These are phyloP conservation scores for Cyprinodon tularosa DNA, from an alignment of 2,113 vertebrate genomes.

Conservation along the genomic window DNA sequence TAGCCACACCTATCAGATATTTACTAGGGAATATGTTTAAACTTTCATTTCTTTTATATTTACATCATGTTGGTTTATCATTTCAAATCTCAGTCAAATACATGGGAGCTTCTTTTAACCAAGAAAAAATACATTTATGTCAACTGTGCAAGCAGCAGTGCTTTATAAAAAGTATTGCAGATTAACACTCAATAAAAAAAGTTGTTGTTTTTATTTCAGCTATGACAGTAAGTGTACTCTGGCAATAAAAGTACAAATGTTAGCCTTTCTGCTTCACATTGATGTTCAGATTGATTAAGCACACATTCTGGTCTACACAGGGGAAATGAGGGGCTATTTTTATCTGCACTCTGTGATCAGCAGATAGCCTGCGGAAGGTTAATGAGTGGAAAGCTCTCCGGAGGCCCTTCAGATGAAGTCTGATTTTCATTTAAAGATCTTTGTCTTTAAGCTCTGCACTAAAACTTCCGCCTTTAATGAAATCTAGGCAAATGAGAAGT, in stretches of 20 bases:
- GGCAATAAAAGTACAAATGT: slow-evolving; percentile 20
- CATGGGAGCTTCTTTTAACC: neutral
- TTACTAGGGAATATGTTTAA: too few relatives aligned
- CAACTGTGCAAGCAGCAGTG: neutral
- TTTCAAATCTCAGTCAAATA: neutral
- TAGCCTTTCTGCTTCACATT: slow-evolving; percentile 10
- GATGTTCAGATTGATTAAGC: slow-evolving; percentile 61
- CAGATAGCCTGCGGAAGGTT: slow-evolving; percentile 70
- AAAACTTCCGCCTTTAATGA: slow-evolving; percentile 36
- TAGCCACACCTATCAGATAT: too few relatives aligned
- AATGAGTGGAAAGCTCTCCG: slow-evolving; percentile 62
- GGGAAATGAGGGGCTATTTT: slow-evolving; percentile 67
- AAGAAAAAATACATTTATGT: neutral
- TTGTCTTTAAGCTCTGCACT: slow-evolving; percentile 33
- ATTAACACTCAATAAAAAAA: neutral
- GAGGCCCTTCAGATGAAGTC: slow-evolving; percentile 52
- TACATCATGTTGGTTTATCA: neutral
- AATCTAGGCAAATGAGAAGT: slow-evolving; percentile 64
- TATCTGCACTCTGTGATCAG: slow-evolving; percentile 43
- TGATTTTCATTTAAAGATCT: slow-evolving; percentile 38
- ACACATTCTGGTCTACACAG: slow-evolving; percentile 7
- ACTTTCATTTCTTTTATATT: neutral
- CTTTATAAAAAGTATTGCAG: too few relatives aligned
- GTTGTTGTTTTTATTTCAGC: neutral
- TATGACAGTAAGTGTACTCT: neutral